A percentile compares a stretch with the other conserved stretches of the same genome.
Evolutionary conservation across 2,113 vertebrate genomes (phyloP).

Genomic region (Machaerirhynchus nigripectus): DNA sequence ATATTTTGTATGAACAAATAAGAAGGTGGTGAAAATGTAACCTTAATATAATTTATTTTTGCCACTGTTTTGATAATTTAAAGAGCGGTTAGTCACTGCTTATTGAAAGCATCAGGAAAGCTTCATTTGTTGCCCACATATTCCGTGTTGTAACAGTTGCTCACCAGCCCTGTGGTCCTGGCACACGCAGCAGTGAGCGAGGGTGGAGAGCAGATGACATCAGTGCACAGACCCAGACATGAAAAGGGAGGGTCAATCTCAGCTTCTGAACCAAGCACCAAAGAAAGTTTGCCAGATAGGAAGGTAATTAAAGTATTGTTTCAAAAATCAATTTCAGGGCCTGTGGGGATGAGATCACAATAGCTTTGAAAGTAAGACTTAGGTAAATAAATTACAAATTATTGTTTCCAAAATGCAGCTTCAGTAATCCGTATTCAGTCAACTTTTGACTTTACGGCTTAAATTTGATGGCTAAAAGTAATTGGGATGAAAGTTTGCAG

Average conservation of each 20-base stretch:
- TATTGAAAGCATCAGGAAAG: not conserved
- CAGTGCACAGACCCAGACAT: not conserved
- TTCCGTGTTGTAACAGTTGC: not conserved
- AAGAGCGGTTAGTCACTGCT: not conserved
- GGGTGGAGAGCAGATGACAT: not conserved
- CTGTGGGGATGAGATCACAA: not conserved
- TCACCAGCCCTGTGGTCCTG: not conserved
- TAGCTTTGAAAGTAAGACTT: not conserved
- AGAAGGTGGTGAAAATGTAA: not conserved
- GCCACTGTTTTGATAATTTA: not conserved
- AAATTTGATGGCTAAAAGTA: not conserved
- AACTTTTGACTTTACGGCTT: not conserved
- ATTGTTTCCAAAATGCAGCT: not conserved
- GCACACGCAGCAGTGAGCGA: rapidly evolving
- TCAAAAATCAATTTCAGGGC: not conserved
- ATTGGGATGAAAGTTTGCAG: not conserved
- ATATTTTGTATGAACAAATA: not conserved
- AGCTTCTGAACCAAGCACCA: not conserved
- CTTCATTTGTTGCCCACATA: not conserved
- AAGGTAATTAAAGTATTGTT: not conserved
- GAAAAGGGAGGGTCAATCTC: not conserved
- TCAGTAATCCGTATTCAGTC: not conserved
- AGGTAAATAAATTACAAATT: not conserved
- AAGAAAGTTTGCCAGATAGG: not conserved
- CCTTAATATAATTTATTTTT: not conserved